Evolutionary conservation across 2,113 vertebrate species (phyloP).

Genomic region (Cromileptes altivelis): DNA sequence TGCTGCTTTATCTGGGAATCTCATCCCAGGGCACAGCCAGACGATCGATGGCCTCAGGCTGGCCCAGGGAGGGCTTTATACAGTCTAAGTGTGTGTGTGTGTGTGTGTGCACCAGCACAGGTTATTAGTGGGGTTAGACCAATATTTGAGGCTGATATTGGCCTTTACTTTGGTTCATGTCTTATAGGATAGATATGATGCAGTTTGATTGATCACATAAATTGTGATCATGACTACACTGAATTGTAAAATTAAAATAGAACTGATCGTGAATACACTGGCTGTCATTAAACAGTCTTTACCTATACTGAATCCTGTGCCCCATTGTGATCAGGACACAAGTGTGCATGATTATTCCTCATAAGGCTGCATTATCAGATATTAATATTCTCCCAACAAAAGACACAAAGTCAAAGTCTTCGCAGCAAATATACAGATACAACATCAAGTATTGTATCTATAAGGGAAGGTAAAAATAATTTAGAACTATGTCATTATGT

Average conservation of each 20-base stretch:
- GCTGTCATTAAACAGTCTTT: background rate
- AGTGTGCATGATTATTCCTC: background rate
- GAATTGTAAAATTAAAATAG: background rate
- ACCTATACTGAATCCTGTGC: background rate
- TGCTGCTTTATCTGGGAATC: conserved; percentile 46
- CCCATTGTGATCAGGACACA: background rate
- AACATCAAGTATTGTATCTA: background rate
- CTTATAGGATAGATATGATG: conserved; percentile 1
- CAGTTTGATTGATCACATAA: background rate
- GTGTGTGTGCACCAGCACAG: background rate
- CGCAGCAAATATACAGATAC: too few species aligned
- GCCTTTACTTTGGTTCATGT: background rate
- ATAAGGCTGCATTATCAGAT: background rate
- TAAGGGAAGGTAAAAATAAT: background rate
- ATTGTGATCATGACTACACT: background rate
- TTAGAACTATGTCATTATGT: too few species aligned
- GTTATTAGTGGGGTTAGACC: conserved; percentile 20
- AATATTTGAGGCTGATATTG: conserved; percentile 11
- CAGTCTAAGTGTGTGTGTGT: conserved; percentile 10
- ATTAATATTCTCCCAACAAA: background rate
- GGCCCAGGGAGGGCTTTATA: conserved; percentile 13
- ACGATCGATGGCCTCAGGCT: conserved; percentile 48
- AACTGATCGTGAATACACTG: background rate
- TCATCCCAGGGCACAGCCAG: conserved; percentile 40
- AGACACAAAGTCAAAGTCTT: background rate